Evolutionary conservation across 2,113 vertebrate genomes (phyloP), one percentile per base, ranked within the genome.

Genomic region (Etheostoma cragini): DNA sequence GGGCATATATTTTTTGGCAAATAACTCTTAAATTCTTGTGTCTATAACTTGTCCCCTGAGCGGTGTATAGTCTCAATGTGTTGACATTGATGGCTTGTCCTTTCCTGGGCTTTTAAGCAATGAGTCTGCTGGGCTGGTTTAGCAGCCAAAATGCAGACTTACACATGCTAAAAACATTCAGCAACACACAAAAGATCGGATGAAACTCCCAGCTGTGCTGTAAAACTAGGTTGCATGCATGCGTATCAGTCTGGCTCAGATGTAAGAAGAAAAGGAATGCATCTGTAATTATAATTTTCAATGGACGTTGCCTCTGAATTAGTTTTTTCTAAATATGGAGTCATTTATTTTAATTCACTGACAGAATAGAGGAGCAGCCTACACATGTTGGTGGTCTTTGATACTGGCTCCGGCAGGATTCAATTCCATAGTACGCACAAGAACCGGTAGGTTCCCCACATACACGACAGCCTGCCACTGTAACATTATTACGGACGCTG

Each of bases 111-210:
- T 57, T 38, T 19, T 19, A 1, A 64, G 71, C 68, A 72, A 80
- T 10, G 17, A 50, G 66, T 80, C 71, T 58, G 1, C 7, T 0
- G 12, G 72, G 54, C 6, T 10, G 24, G 35, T 13, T 64, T 1
- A 6, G 38, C 46, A 24, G 60, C 72, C 63, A 73, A 42, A 49
- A 17, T 22, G 8, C 24, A 33, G 54, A 53, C 54, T 53, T 35
- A 77, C 72, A 85, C 66, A 83, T 83, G 82, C 69, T 72, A 52
- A 84, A 86, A 35, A 45, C 69, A 84, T 85, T 66, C 3, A 56
- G 30, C 1, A 63, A 8, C 60, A 35, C 73, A 52, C 60, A 19
- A 42, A 11, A 15, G 16, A 14, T 0, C 24, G 84, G 78, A 77
- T 22, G 76, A 16, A 66, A 78, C 11, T 53, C 82, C 38, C 79